Conservation (phyloP, 2,113 vertebrate species). For the Erinaceus europaeus region DNA sequence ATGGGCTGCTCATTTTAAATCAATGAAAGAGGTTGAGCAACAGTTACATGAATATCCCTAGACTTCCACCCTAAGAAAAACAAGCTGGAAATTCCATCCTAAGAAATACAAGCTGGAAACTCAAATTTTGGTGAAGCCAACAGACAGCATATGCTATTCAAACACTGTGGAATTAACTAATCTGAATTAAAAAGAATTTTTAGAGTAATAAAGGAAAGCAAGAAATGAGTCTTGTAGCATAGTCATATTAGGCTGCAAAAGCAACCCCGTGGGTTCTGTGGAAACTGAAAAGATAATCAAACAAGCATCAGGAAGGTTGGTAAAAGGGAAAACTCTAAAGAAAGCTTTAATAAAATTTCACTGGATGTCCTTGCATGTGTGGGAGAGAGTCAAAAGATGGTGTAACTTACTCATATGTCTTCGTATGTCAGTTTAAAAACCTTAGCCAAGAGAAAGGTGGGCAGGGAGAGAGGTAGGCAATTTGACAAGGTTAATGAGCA, state of each 20-base stretch:
- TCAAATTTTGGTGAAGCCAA: background rate
- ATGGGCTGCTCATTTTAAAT: background rate
- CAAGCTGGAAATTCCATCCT: background rate
- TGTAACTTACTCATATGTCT: background rate
- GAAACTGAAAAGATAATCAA: background rate
- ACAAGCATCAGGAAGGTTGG: background rate
- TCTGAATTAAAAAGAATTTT: background rate
- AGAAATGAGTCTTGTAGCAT: background rate
- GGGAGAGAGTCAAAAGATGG: background rate
- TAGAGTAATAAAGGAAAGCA: background rate
- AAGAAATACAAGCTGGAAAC: background rate
- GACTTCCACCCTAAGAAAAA: background rate
- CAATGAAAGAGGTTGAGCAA: background rate
- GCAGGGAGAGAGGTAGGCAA: background rate
- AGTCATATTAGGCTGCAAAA: background rate
- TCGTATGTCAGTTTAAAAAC: too few relatives aligned
- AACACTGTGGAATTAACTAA: background rate
- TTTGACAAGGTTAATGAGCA: background rate
- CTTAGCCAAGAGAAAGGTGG: background rate
- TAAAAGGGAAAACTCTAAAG: background rate
- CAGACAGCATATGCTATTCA: background rate
- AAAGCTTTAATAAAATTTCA: background rate
- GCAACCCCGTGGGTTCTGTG: background rate
- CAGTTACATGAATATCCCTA: background rate
- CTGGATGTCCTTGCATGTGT: background rate